phyloP scores from a whole-genome alignment of 2,888 invertebrate species.

The Leptura quadrifasciata region DNA sequence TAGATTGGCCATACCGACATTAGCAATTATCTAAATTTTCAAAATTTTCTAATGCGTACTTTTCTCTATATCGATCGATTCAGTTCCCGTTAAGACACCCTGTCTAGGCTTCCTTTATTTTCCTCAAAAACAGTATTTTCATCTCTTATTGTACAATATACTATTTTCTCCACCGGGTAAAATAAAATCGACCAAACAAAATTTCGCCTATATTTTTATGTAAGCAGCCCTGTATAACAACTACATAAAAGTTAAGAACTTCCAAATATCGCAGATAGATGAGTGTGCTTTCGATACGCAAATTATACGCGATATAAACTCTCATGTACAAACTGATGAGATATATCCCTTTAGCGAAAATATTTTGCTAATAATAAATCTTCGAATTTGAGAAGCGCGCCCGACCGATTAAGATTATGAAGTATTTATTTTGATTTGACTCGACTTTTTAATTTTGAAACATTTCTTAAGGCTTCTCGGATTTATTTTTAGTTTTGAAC shows the following conservation, averaged over 20 bases:
- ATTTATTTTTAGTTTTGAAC: constrained; percentile 64
- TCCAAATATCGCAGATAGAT: background rate
- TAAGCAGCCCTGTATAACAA: background rate
- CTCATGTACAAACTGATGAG: constrained; percentile 18
- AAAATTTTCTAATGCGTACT: too few relatives aligned
- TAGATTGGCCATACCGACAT: too few relatives aligned
- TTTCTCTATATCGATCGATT: too few relatives aligned
- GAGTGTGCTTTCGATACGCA: background rate
- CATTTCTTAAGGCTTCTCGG: constrained; percentile 58
- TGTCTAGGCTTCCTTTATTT: too few relatives aligned
- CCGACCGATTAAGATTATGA: constrained; percentile 63
- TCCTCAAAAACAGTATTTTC: too few relatives aligned
- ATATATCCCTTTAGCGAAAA: constrained; percentile 48
- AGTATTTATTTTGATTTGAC: constrained; percentile 65
- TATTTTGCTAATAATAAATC: constrained; percentile 58
- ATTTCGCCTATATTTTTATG: too few relatives aligned
- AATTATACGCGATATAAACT: background rate
- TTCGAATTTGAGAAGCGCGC: constrained; percentile 46
- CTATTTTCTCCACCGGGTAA: too few relatives aligned
- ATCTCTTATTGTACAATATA: too few relatives aligned
- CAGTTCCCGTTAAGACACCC: too few relatives aligned
- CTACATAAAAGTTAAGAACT: too few relatives aligned
- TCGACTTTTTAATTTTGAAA: constrained; percentile 65
- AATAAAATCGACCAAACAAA: too few relatives aligned
- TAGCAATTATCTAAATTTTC: too few relatives aligned